These are phyloP conservation scores for Apogon talboti DNA, from an alignment of 2,797 vertebrate genomes.

Conservation along the genomic window DNA sequence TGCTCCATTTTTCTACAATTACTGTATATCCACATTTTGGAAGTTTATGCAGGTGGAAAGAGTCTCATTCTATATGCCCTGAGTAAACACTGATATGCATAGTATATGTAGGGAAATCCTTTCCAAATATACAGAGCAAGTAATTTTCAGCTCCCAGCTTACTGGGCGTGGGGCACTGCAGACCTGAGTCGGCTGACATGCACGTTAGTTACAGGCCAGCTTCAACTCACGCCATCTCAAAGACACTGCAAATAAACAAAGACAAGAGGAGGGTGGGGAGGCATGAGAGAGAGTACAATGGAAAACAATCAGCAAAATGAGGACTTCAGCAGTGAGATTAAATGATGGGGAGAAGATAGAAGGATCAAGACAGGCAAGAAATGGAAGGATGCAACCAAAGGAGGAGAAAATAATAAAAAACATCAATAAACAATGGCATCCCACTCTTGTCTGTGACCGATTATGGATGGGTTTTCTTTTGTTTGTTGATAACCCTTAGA, in stretches of 20 bases:
- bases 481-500: slow-evolving; percentile 60
- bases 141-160: slow-evolving; percentile 44
- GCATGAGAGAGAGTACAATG: slow-evolving; percentile 42
- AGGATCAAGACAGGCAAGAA: slow-evolving; percentile 14
- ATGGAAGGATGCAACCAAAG: slow-evolving; percentile 31
- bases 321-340: neutral
- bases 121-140: slow-evolving; percentile 54
- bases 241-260: slow-evolving; percentile 62
- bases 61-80: slow-evolving; percentile 34
- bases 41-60: slow-evolving; percentile 61
- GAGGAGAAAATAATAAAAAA: slow-evolving; percentile 48
- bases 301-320: slow-evolving; percentile 30
- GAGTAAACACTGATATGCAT: slow-evolving; percentile 28
- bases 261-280: slow-evolving; percentile 7
- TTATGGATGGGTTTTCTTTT: slow-evolving; percentile 55
- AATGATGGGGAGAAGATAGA: slow-evolving; percentile 38
- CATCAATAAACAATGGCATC: slow-evolving; percentile 51
- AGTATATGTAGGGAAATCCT: slow-evolving; percentile 53
- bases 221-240: slow-evolving; percentile 56
- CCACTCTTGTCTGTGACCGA: slow-evolving; percentile 30
- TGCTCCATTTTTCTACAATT: slow-evolving; percentile 36
- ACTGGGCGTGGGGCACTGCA: slow-evolving; percentile 20
- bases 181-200: slow-evolving; percentile 13
- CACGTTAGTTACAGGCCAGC: slow-evolving; percentile 28
- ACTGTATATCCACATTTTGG: slow-evolving; percentile 58